Evolutionary conservation across 2,888 invertebrate genomes (phyloP), one percentile per base, ranked within the genome.

Genomic region (Chirona hameri): DNA sequence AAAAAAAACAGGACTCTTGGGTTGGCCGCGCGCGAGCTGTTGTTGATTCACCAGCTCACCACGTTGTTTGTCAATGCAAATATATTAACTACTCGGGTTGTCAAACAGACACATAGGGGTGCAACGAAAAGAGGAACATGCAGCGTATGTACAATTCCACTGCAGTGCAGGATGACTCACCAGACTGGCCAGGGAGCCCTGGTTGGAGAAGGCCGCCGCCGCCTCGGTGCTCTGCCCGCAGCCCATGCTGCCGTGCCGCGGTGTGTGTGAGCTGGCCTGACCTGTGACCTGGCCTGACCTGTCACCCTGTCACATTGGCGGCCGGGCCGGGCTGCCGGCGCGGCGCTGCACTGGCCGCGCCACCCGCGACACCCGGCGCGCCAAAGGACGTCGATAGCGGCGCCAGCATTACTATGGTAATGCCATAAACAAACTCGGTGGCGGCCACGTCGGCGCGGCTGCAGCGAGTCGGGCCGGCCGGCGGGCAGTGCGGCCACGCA

Each of bases 361-460:
- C 57, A 12, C 7, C 9, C 9, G 7, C 48, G 48, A 48, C 48
- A 48, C 48, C 48, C 48, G 12, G 18, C 57, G 57, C 57, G 57
- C 21, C 57, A 60, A 48, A 7, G 48, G n/a, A 60, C 21, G 60
- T 60, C 69, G 69, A 69, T 29, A 29, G 29, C 69, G n/a, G 10
- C 12, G 10, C 31, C 76, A 9, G 12, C 27, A 76, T 76, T 76
- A 76, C 76, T 76, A 76, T 76, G 60, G 52, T 29, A 83, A 83
- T 55, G 79, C n/a, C 24, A 81, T 83, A 65, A 81, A 31, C 81
- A 76, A 39, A 76, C 76, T 15, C 14, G 39, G 10, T 21, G 76
- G 21, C 24, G 4, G 65, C 27, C 60, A 21, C 14, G 57, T 57
- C 14, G 18, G 48, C 48, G 9, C 9, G 48, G 12, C 48, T 12